phyloP scores from a whole-genome alignment of 2,113 vertebrate genomes.

The Rostratula benghalensis region DNA sequence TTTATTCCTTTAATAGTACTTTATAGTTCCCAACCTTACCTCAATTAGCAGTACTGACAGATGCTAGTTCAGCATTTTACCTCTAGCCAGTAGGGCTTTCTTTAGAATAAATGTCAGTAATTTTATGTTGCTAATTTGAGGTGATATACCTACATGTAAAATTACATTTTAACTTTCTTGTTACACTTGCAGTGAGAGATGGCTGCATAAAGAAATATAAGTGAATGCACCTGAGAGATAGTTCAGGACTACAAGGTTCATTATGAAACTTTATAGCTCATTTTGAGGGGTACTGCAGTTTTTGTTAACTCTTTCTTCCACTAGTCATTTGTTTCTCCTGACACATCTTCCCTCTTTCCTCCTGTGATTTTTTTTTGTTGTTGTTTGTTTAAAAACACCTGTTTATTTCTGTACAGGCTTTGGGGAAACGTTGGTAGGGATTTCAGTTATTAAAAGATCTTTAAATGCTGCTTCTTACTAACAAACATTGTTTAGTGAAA shows the following conservation, averaged over 20 bases:
- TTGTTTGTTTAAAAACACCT: not conserved
- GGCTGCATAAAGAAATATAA: slow-evolving; percentile 56
- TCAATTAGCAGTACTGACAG: slow-evolving; percentile 72
- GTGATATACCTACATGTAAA: slow-evolving; percentile 71
- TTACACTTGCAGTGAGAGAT: slow-evolving; percentile 53
- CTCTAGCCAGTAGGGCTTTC: slow-evolving; percentile 54
- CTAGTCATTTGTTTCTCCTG: not conserved
- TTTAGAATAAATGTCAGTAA: slow-evolving; percentile 73
- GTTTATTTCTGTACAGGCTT: not conserved
- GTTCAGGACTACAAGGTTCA: slow-evolving; percentile 49
- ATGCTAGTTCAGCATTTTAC: slow-evolving; percentile 73
- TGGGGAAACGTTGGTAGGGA: not conserved
- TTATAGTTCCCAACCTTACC: slow-evolving; percentile 66
- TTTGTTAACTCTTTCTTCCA: slow-evolving; percentile 54
- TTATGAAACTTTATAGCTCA: slow-evolving; percentile 55
- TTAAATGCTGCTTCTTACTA: not conserved
- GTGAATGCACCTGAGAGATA: slow-evolving; percentile 29
- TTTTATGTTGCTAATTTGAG: slow-evolving; percentile 75
- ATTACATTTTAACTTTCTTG: slow-evolving; percentile 63
- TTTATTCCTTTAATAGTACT: slow-evolving; percentile 68
- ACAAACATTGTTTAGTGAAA: not conserved
- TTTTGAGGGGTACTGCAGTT: slow-evolving; percentile 28
- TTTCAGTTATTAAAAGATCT: not conserved
- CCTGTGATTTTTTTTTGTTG: not conserved
- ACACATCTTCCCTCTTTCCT: not conserved